These are phyloP conservation scores for Zaprionus davidi DNA, from an alignment of 1,140 invertebrate species.

Conservation along the genomic window DNA sequence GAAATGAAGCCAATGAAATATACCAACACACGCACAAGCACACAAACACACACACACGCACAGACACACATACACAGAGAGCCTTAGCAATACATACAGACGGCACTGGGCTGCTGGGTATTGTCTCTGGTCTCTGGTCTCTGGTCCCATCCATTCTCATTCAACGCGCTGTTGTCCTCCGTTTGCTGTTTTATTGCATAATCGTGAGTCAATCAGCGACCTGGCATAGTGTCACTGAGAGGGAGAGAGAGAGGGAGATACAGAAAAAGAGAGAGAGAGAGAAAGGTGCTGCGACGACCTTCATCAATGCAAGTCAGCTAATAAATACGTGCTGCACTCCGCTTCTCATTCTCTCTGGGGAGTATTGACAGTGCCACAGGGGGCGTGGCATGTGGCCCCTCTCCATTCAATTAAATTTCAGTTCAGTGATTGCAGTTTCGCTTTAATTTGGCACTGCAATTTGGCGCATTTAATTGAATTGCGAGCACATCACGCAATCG, in stretches of 20 bases:
- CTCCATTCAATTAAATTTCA: slow-evolving; percentile 67
- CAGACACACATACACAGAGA: slow-evolving; percentile 8
- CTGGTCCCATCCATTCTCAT: slow-evolving; percentile 18
- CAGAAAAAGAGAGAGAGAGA: background rate
- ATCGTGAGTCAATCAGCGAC: slow-evolving; percentile 79
- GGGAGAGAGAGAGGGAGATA: background rate
- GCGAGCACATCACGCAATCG: slow-evolving; percentile 59
- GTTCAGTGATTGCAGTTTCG: slow-evolving; percentile 59
- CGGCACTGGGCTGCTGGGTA: slow-evolving; percentile 24
- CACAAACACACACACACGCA: background rate
- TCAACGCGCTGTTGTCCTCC: slow-evolving; percentile 59
- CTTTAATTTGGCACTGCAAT: slow-evolving; percentile 60
- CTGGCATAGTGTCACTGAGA: slow-evolving; percentile 9
- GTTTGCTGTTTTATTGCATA: slow-evolving; percentile 79
- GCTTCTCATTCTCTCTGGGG: background rate
- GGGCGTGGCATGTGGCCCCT: background rate
- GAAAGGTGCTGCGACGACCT: slow-evolving; percentile 38
- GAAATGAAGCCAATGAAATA: slow-evolving; percentile 77
- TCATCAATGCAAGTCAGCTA: slow-evolving; percentile 80
- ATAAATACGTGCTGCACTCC: slow-evolving; percentile 78
- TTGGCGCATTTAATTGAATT: slow-evolving; percentile 71
- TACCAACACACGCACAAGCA: slow-evolving; percentile 24
- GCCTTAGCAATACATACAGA: background rate
- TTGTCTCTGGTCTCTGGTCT: slow-evolving; percentile 57
- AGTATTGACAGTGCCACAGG: background rate